Evolutionary conservation across 2,888 invertebrate species (phyloP).

Genomic region (Ligdia adustata): DNA sequence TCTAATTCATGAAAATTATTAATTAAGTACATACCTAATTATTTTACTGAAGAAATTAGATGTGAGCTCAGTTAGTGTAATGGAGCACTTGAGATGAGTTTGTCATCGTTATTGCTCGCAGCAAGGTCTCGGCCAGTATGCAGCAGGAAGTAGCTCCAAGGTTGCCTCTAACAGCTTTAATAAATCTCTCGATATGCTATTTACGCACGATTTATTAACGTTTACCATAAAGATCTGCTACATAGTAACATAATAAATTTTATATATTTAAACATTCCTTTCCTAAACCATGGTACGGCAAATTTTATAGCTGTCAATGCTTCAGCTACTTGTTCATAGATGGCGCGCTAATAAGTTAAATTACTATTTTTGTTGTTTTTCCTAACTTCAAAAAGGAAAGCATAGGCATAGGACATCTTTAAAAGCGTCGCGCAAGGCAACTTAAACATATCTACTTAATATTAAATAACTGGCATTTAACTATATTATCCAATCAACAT

Average conservation of each 20-base stretch:
- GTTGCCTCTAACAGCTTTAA: slow-evolving; percentile 48
- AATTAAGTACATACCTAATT: no score
- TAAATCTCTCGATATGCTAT: slow-evolving; percentile 57
- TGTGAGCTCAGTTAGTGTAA: slow-evolving; percentile 31
- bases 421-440: no score
- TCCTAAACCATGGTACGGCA: neutral
- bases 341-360: no score
- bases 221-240: slow-evolving; percentile 31
- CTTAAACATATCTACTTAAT: no score
- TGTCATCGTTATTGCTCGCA: slow-evolving; percentile 59
- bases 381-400: no score
- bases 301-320: neutral
- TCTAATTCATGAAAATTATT: no score
- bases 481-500: no score
- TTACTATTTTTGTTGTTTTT: no score
- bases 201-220: slow-evolving; percentile 45
- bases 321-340: slow-evolving; percentile 10
- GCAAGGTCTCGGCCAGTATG: slow-evolving; percentile 71
- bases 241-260: no score
- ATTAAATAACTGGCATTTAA: no score
- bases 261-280: no score
- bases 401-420: no score
- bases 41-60: neutral
- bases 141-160: slow-evolving; percentile 74
- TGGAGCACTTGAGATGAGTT: slow-evolving; percentile 50